Base-by-base conservation (phyloP, 1,140 invertebrate genomes). In the Drosophila obscura region DNA sequence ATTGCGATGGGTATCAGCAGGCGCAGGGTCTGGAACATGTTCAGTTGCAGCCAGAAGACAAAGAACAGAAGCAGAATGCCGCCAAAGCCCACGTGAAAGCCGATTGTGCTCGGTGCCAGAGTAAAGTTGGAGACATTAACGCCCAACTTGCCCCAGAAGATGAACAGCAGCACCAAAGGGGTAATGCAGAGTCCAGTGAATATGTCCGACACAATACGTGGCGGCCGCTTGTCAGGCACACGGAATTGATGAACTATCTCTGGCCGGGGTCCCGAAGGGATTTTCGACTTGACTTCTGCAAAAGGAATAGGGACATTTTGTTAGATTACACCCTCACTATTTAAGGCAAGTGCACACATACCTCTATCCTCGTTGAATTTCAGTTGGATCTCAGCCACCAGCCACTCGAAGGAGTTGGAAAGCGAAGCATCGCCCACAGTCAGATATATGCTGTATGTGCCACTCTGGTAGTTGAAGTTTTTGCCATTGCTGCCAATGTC, bases 1-100 rank as follows among this genome's bases (percentile, higher is more conserved):
- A 95, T 91, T 52, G 95, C 96, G 59, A 99, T 93, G 26, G 96
- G 94, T 65, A 96, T 93, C 45, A 99, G 93, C 93, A 97, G 98
- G 73, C 97, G 96, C 80, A 99, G 93, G n/a, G 98, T 98, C 53
- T 96, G 94, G 93, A 99, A 99, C 98, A 99, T 99, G 83, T 98
- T 96, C 62, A 99, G 93, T 88, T 96, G 94, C 51, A 98, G 91
- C 97, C 98, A 99, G 92, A 99, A 98, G 73, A 96, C 92, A 50
- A 94, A 95, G 92, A 98, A 99, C 28, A 99, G 93, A 5, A 93
- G 94, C 87, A 99, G 96, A 49, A 98, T 98, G 55, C 94, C 96
- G 95, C 93, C 94, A 45, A 98, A 94, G 66, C 97, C 96, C 1
- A 95, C 59, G 93, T 99, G 98, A 93, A 99, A 99, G 44, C 96